phyloP scores from a whole-genome alignment of 2,113 vertebrate genomes.

The Leucopsar rothschildi region DNA sequence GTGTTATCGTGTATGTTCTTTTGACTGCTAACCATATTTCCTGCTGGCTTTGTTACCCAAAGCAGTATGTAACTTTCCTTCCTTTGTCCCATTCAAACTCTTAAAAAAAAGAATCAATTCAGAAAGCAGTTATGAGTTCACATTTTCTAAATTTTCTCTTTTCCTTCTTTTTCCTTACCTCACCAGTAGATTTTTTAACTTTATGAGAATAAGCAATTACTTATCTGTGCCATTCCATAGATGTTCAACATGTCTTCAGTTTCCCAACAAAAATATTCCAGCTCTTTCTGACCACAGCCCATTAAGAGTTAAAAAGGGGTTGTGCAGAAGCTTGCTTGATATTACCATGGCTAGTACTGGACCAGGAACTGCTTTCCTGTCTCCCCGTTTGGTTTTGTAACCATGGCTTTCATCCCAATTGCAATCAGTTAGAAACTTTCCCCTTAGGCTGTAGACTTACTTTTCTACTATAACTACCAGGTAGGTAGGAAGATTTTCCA shows the following conservation, averaged over 20 bases:
- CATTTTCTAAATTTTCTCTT: not conserved
- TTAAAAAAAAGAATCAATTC: not conserved
- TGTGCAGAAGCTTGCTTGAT: not conserved
- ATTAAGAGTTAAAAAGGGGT: not conserved
- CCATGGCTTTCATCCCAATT: not conserved
- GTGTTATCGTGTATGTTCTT: not conserved
- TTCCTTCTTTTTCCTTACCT: not conserved
- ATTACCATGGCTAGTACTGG: not conserved
- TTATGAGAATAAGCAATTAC: not conserved
- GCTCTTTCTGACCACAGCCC: not conserved
- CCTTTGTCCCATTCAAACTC: conserved; percentile 42
- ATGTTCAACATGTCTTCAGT: not conserved
- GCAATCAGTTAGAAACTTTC: not conserved
- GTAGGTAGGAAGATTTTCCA: not conserved
- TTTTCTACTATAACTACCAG: not conserved
- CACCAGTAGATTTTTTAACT: not conserved
- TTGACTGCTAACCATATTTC: not conserved
- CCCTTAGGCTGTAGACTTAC: not conserved
- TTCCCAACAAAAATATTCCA: not conserved
- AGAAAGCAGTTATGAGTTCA: not conserved
- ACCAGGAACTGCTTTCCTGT: not conserved
- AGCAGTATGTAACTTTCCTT: conserved; percentile 51
- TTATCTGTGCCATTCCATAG: not conserved
- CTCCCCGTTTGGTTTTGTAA: not conserved
- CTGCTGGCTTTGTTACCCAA: conserved; percentile 46